phyloP scores from a whole-genome alignment of 2,113 vertebrate species.

The Panurus biarmicus region DNA sequence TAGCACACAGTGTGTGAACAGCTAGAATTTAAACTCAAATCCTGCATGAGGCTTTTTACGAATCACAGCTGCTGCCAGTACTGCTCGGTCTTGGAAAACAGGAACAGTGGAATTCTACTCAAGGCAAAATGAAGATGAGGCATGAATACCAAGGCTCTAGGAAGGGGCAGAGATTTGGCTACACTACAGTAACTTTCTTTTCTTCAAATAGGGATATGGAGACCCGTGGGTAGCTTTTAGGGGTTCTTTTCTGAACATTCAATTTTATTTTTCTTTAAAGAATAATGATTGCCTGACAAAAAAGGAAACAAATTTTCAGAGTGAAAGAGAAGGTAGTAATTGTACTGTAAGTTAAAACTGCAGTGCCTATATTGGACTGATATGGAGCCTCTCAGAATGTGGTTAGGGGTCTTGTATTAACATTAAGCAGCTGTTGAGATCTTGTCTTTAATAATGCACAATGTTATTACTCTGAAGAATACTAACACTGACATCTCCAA shows the following conservation, averaged over 20 bases:
- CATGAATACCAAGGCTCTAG: background rate
- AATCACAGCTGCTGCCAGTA: background rate
- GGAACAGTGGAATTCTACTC: background rate
- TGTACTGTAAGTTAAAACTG: background rate
- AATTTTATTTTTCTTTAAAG: background rate
- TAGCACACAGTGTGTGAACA: conserved; percentile 14
- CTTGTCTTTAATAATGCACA: conserved; percentile 45
- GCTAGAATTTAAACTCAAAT: conserved; percentile 26
- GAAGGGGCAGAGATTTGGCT: background rate
- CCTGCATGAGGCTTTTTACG: background rate
- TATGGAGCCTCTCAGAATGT: background rate
- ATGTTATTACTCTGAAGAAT: conserved; percentile 24
- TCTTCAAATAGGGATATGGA: background rate
- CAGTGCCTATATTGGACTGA: background rate
- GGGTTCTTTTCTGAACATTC: background rate
- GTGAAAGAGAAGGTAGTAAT: background rate
- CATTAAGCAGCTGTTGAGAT: conserved; percentile 34
- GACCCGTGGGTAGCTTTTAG: background rate
- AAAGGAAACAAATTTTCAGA: background rate
- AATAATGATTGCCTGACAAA: background rate
- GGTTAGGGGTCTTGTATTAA: conserved; percentile 17
- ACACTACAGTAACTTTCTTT: background rate
- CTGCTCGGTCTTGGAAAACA: background rate
- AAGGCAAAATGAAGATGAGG: background rate
- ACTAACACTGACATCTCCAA: background rate